Evolutionary conservation across 2,113 vertebrate genomes (phyloP).

Genomic region (Tragelaphus scriptus): DNA sequence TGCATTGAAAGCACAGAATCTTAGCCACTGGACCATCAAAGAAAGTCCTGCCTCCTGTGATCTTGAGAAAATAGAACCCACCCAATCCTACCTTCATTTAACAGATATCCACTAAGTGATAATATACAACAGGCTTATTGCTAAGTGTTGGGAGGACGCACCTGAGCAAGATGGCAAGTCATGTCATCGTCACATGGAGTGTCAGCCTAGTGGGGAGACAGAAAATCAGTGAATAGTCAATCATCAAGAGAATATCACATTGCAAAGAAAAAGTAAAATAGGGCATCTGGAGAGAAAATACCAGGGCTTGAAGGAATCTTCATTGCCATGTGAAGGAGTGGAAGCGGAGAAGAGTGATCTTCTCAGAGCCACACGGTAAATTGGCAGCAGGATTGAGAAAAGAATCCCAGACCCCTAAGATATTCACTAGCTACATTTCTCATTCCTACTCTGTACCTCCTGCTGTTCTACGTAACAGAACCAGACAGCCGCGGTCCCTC

Average conservation of each 20-base stretch:
- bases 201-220: not conserved
- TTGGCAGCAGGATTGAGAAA: not conserved
- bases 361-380: not conserved
- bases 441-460: not conserved
- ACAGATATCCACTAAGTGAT: not conserved
- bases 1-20: not conserved
- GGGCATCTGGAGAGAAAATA: not conserved
- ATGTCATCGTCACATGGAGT: accelerated
- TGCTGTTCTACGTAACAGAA: not conserved
- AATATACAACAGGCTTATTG: not conserved
- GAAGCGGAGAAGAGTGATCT: not conserved
- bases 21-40: not conserved
- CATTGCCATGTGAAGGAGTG: not conserved
- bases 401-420: not conserved
- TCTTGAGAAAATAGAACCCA: not conserved
- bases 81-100: not conserved
- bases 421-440: not conserved
- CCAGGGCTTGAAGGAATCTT: not conserved
- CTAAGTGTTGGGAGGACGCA: not conserved
- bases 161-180: not conserved
- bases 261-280: not conserved
- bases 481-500: not conserved
- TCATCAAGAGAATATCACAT: not conserved
- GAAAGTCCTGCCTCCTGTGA: not conserved
- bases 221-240: not conserved